phyloP scores from a whole-genome alignment of 1,140 invertebrate genomes.

The Pseudachorutes palmiensis region DNA sequence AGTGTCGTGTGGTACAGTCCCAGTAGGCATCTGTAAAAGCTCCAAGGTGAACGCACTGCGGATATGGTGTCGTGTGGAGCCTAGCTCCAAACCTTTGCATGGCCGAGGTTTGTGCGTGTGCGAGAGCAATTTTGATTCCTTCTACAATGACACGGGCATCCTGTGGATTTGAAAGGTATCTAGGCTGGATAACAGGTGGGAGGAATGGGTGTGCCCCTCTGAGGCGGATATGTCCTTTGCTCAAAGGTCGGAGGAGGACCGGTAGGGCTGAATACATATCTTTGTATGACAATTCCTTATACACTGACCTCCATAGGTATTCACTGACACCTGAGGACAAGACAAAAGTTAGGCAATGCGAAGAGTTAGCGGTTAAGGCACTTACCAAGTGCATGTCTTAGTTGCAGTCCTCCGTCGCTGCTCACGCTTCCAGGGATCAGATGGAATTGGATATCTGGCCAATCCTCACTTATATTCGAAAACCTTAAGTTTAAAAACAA shows the following conservation, averaged over 20 bases:
- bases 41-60: constrained; percentile 68
- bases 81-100: constrained; percentile 70
- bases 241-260: constrained; percentile 67
- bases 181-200: constrained; percentile 80
- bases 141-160: constrained; percentile 67
- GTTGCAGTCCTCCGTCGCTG: constrained; percentile 67
- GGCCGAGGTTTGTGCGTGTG: constrained; percentile 64
- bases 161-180: constrained; percentile 73
- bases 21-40: constrained; percentile 73
- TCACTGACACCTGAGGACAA: constrained; percentile 59
- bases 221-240: constrained; percentile 69
- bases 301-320: constrained; percentile 72
- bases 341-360: not conserved
- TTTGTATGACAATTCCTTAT: constrained; percentile 63
- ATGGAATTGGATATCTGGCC: constrained; percentile 80
- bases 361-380: not conserved
- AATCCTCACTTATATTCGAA: constrained; percentile 59
- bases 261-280: constrained; percentile 80
- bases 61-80: constrained; percentile 60
- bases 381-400: constrained; percentile 55
- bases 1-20: constrained; percentile 67
- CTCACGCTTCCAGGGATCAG: constrained; percentile 72
- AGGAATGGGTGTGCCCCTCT: constrained; percentile 67
- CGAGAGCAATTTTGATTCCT: constrained; percentile 71
- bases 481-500: constrained; percentile 44